These are phyloP conservation scores for Mirza zaza DNA, from an alignment of 2,113 vertebrate species.

Conservation along the genomic window DNA sequence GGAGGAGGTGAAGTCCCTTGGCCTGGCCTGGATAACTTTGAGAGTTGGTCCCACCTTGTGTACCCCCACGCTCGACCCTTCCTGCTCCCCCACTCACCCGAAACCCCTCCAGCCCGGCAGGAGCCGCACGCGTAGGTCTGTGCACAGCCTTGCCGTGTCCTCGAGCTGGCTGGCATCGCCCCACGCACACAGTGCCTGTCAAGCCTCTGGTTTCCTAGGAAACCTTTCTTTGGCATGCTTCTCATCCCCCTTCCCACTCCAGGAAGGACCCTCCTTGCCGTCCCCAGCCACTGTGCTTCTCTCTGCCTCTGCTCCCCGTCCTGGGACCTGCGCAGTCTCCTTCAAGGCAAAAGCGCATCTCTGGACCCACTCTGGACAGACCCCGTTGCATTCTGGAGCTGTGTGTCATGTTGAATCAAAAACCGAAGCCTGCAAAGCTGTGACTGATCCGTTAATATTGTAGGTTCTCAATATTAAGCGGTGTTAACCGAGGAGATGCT, in stretches of 20 bases:
- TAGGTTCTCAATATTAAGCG: background rate
- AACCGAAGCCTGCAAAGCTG: background rate
- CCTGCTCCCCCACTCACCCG: fast-evolving
- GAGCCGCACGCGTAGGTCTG: fast-evolving
- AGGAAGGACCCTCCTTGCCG: background rate
- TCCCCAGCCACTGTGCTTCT: background rate
- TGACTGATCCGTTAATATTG: too few species aligned
- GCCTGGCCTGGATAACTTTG: background rate
- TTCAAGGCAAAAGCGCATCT: background rate
- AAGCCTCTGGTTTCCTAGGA: background rate
- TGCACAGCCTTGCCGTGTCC: too few species aligned
- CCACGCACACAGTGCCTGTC: fast-evolving
- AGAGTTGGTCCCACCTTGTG: background rate
- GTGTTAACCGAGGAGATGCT: too few species aligned
- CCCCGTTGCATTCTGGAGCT: background rate
- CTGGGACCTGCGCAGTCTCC: fast-evolving
- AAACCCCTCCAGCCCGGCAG: background rate
- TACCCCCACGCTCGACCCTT: background rate
- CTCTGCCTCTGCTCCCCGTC: background rate
- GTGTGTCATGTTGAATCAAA: background rate
- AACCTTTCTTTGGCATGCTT: background rate
- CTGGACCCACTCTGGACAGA: background rate
- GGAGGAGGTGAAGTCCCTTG: background rate
- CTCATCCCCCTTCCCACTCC: background rate
- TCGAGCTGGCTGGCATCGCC: fast-evolving